These are phyloP conservation scores for Synanthedon andrenaeformis DNA, from an alignment of 2,888 invertebrate species.

Conservation along the genomic window DNA sequence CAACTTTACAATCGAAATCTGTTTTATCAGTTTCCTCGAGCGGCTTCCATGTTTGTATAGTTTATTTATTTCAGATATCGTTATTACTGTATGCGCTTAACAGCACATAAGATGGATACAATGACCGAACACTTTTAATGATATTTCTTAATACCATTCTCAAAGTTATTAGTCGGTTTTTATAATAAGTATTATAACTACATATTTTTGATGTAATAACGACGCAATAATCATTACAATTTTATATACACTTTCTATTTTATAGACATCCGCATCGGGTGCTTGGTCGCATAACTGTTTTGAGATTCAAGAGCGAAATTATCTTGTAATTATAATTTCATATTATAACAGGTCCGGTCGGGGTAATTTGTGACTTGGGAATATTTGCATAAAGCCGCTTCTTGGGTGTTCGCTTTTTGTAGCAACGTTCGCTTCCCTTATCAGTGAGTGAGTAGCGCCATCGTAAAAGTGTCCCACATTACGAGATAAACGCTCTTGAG, in stretches of 20 bases:
- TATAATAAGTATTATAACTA: constrained; percentile 3
- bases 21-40: constrained; percentile 57
- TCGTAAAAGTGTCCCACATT: constrained; percentile 70
- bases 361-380: constrained; percentile 54
- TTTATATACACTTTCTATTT: constrained; percentile 51
- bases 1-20: constrained; percentile 41
- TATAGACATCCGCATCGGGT: constrained; percentile 42
- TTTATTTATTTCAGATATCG: constrained; percentile 42
- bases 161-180: constrained; percentile 33
- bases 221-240: constrained; percentile 31
- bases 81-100: constrained; percentile 15
- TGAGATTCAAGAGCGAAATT: constrained; percentile 58
- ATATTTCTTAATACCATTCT: constrained; percentile 60
- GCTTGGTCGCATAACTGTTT: constrained; percentile 55
- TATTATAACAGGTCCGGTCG: constrained; percentile 50
- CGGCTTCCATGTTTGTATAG: constrained; percentile 36
- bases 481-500: constrained; percentile 67
- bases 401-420: constrained; percentile 43
- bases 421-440: constrained; percentile 46
- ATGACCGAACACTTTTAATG: constrained; percentile 43
- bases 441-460: constrained; percentile 64
- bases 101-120: constrained; percentile 20
- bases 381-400: constrained; percentile 54
- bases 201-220: constrained; percentile 12
- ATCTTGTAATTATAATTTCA: constrained; percentile 67